A percentile compares a stretch with the other conserved stretches of the same genome.
These are phyloP conservation scores for Tachina lurida DNA, from an alignment of 2,888 invertebrate genomes.

Conservation along the genomic window DNA sequence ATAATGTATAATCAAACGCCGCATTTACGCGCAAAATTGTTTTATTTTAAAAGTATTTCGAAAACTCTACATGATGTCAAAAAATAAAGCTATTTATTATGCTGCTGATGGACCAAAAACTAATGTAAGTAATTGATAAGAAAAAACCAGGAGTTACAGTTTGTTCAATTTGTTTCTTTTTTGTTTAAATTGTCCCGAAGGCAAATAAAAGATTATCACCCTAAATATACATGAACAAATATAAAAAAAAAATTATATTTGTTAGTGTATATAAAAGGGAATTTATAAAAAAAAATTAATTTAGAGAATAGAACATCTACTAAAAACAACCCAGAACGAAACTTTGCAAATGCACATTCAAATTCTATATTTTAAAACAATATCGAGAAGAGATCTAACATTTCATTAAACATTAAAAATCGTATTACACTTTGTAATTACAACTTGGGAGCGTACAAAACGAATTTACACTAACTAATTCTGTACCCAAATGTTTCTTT, in stretches of 20 bases:
- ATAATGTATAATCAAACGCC: slow-evolving; percentile 72
- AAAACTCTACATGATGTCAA: slow-evolving; percentile 49
- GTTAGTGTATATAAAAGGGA: slow-evolving; percentile 47
- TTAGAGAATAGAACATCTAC: slow-evolving; percentile 11
- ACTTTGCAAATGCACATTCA: slow-evolving; percentile 1
- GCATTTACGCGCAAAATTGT: slow-evolving; percentile 74
- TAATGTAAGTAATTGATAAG: slow-evolving; percentile 41
- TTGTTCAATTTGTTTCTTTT: slow-evolving; percentile 2
- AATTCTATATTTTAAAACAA: background rate
- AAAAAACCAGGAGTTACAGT: slow-evolving; percentile 15
- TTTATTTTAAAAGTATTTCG: slow-evolving; percentile 27
- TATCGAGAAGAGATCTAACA: slow-evolving; percentile 42
- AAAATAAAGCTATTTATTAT: slow-evolving; percentile 51
- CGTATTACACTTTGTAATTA: slow-evolving; percentile 52
- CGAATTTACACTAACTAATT: background rate
- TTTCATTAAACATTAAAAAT: slow-evolving; percentile 9
- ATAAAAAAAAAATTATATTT: slow-evolving; percentile 41
- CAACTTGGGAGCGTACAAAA: background rate
- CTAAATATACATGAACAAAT: slow-evolving; percentile 62
- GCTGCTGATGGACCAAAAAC: slow-evolving; percentile 45
- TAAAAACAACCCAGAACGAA: background rate
- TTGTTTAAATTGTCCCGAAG: slow-evolving; percentile 64
- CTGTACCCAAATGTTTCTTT: background rate
- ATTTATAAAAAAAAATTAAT: slow-evolving; percentile 28
- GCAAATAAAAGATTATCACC: slow-evolving; percentile 67